Evolutionary conservation across 2,888 invertebrate species (phyloP), one percentile per base, ranked within the genome.

Genomic region (Standfussiana lucernea): DNA sequence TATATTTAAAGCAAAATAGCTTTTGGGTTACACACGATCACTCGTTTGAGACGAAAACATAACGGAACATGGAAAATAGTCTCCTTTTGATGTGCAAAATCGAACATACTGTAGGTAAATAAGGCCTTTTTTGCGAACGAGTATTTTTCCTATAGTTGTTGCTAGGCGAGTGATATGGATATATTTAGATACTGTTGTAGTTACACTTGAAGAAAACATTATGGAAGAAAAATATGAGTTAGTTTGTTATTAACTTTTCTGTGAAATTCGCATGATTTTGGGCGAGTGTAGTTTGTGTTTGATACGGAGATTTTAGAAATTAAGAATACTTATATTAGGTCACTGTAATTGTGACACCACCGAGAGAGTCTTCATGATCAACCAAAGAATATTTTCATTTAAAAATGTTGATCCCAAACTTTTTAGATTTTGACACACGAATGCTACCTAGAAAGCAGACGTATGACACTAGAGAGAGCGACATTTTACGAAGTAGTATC

Each of bases 1-100:
- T 86, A 83, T 77, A 88, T 86, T 88, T 86, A 86, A 88, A 88
- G 83, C 84, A 88, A 86, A 86, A 86, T 88, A 83, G 86, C 84
- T 83, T 83, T 88, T n/a, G 81, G 84, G 64, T 70, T 59, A 64
- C 40, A n/a, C 64, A 8, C 40, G 64, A 64, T 40, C 64, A 65
- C 62, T 35, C 75, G 78, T 88, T 86, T 86, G 84, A 83, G 70
- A 59, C 69, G 64, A 75, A 86, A 77, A 77, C 76, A 80, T 83
- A 80, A 74, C 86, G 42, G 69, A 72, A 80, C 83, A 80, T 71
- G 73, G 73, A 72, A 73, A 88, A 83, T 74, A 67, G 64, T 70
- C 56, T 62, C 62, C 83, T 77, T 86, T 88, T 88, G 88, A 86
- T 83, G 79, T 86, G 13, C 65, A 47, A 42, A 75, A 80, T 79